These are phyloP conservation scores for Melanotaenia pygmaea DNA, from an alignment of 2,797 vertebrate species.

Conservation along the genomic window DNA sequence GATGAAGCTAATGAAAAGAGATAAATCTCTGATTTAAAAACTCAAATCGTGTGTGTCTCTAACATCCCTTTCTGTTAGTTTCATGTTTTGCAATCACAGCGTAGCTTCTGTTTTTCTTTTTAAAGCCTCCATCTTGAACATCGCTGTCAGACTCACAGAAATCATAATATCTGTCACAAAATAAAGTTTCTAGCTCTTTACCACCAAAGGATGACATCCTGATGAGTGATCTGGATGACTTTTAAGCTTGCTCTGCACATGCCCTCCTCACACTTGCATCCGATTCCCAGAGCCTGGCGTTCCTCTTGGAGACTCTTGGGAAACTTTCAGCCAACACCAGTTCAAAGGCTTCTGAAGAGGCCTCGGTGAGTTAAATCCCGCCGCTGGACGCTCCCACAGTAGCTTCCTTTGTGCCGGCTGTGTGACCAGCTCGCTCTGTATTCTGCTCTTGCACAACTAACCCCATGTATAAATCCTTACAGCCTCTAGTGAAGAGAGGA, in stretches of 20 bases:
- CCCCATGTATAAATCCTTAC: slow-evolving; percentile 43
- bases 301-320: slow-evolving; percentile 66
- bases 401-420: slow-evolving; percentile 72
- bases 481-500: slow-evolving; percentile 29
- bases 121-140: no score
- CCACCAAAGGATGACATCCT: slow-evolving; percentile 5
- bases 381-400: slow-evolving; percentile 76
- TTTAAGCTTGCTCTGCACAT: slow-evolving; percentile 26
- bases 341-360: slow-evolving; percentile 73
- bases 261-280: slow-evolving; percentile 26
- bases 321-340: slow-evolving; percentile 64
- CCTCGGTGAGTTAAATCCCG: slow-evolving; percentile 62
- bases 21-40: neutral
- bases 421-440: slow-evolving; percentile 68
- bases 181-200: neutral
- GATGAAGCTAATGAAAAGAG: neutral
- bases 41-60: neutral
- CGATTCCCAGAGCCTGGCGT: slow-evolving; percentile 59
- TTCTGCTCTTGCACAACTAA: slow-evolving; percentile 64
- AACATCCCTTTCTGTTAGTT: neutral
- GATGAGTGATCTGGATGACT: slow-evolving; percentile 9
- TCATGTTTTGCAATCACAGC: neutral
- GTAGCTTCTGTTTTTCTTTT: no score
- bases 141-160: neutral
- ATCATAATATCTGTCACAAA: neutral